phyloP scores from a whole-genome alignment of 2,888 invertebrate species.

The Caenorhabditis sulstoni region DNA sequence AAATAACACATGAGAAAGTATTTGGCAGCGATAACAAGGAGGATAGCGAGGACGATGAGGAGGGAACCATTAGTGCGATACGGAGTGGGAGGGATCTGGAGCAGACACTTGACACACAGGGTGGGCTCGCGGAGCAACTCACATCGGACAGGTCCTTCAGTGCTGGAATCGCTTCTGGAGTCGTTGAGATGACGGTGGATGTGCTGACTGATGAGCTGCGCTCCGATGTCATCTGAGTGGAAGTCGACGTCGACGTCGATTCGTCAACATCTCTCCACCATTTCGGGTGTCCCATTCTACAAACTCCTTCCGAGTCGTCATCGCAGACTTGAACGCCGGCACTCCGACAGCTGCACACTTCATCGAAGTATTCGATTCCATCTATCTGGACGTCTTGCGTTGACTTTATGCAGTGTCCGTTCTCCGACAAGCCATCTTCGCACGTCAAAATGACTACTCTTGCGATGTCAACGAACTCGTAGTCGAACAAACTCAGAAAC shows the following conservation, averaged over 20 bases:
- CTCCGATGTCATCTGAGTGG: no score
- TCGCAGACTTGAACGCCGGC: constrained; percentile 19
- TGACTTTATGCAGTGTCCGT: neutral
- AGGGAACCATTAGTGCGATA: no score
- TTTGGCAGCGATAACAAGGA: no score
- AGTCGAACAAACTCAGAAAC: constrained; percentile 33
- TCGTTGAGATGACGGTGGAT: constrained; percentile 1
- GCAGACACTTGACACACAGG: no score
- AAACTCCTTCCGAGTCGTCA: constrained; percentile 5
- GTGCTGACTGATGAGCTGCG: neutral
- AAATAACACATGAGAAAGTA: no score
- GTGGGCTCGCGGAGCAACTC: constrained; percentile 22
- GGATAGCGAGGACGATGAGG: no score
- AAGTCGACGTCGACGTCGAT: neutral
- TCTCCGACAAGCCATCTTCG: constrained; percentile 27
- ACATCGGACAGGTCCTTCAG: constrained; percentile 19
- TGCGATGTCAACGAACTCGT: constrained; percentile 19
- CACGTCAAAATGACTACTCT: constrained; percentile 25
- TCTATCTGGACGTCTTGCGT: neutral
- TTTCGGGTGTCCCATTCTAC: constrained; percentile 4
- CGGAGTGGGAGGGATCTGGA: no score
- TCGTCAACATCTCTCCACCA: constrained; percentile 25
- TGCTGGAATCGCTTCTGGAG: neutral
- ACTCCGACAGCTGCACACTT: constrained; percentile 41
- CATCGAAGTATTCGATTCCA: constrained; percentile 1